Evolutionary conservation across 2,888 invertebrate genomes (phyloP).

Genomic region (Tiliacea citrago): DNA sequence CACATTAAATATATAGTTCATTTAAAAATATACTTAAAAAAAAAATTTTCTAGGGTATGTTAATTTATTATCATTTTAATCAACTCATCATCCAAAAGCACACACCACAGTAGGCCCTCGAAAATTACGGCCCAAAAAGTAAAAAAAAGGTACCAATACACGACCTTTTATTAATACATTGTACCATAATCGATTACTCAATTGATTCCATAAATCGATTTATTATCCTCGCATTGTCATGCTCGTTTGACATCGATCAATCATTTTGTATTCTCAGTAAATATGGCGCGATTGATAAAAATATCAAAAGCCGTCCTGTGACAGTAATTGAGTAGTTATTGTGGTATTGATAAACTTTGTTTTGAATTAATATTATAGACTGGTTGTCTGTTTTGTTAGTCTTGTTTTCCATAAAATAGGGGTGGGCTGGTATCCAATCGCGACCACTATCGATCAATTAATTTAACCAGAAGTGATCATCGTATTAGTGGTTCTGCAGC

Average conservation of each 20-base stretch:
- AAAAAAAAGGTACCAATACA: slow-evolving; percentile 12
- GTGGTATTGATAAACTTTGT: slow-evolving; percentile 64
- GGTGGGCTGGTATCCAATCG: neutral
- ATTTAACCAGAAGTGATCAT: no score
- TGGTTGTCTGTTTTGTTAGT: neutral
- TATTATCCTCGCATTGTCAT: slow-evolving; percentile 67
- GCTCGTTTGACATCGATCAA: slow-evolving; percentile 72
- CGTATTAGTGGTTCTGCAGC: no score
- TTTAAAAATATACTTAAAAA: neutral
- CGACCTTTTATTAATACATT: slow-evolving; percentile 53
- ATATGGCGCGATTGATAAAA: slow-evolving; percentile 73
- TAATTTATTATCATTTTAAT: neutral
- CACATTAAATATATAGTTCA: no score
- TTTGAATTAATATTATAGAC: slow-evolving; percentile 38
- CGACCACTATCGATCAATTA: slow-evolving; percentile 7
- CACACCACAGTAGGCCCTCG: no score
- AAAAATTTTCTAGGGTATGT: neutral
- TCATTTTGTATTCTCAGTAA: slow-evolving; percentile 66
- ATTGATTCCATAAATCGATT: slow-evolving; percentile 67
- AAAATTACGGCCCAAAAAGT: slow-evolving; percentile 1
- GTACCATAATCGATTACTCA: slow-evolving; percentile 65
- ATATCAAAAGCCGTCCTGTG: slow-evolving; percentile 74
- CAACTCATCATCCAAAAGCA: neutral
- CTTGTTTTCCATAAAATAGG: slow-evolving; percentile 33
- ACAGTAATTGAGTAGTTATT: slow-evolving; percentile 80